These are phyloP conservation scores for Copidosoma aretas DNA, from an alignment of 2,888 invertebrate genomes.

Conservation along the genomic window DNA sequence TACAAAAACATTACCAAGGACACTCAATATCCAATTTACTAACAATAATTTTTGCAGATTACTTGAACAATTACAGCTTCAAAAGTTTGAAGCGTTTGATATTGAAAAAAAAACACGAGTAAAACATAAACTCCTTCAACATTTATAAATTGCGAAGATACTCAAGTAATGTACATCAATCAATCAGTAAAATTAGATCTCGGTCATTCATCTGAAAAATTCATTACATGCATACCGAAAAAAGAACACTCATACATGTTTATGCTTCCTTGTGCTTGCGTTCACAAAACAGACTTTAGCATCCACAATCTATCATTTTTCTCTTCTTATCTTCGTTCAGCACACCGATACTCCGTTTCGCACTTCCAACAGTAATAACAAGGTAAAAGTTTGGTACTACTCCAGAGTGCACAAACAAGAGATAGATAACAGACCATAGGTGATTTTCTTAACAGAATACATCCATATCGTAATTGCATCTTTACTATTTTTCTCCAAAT, in stretches of 20 bases:
- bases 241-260: constrained; percentile 33
- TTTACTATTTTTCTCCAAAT: constrained; percentile 14
- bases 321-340: constrained; percentile 7
- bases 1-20: constrained; percentile 4
- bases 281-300: constrained; percentile 31
- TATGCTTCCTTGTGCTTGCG: constrained; percentile 31
- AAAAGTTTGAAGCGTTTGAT: too few species aligned
- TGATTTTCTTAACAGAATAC: constrained; percentile 36
- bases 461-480: constrained; percentile 29
- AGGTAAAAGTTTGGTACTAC: constrained; percentile 38
- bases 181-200: constrained; percentile 20
- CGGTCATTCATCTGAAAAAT: constrained; percentile 25
- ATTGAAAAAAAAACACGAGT: neutral
- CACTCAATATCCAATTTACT: constrained; percentile 15
- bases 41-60: constrained; percentile 15
- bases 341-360: constrained; percentile 30
- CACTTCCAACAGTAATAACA: constrained; percentile 36
- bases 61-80: constrained; percentile 21
- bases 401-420: constrained; percentile 36
- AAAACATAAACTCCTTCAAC: neutral
- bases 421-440: constrained; percentile 37
- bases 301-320: constrained; percentile 30
- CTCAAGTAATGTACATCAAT: constrained; percentile 22
- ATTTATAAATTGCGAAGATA: neutral
- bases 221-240: constrained; percentile 29